Conservation (phyloP, 2,797 vertebrate species). For the Acanthis flammea region DNA sequence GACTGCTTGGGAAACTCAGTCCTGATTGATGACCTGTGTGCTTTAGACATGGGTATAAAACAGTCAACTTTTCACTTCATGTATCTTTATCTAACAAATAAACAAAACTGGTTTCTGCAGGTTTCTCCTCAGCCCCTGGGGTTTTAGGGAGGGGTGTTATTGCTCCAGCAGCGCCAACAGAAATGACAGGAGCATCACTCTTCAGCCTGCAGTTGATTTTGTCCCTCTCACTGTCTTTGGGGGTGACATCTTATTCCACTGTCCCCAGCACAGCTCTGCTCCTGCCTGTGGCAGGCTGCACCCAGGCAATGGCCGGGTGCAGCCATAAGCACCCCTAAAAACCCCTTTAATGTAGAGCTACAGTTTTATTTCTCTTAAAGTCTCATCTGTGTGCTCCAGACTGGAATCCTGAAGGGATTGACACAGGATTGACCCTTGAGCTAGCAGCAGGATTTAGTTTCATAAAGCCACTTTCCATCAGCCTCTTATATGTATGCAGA, state of each 20-base stretch:
- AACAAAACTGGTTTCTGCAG: neutral
- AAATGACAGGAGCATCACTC: neutral
- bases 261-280: neutral
- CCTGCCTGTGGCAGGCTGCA: neutral
- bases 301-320: neutral
- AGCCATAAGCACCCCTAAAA: neutral
- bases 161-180: neutral
- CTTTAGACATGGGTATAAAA: neutral
- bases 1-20: neutral
- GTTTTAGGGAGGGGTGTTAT: neutral
- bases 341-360: neutral
- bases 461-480: neutral
- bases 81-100: slow-evolving; percentile 14
- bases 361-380: neutral
- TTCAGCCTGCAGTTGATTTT: neutral
- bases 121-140: neutral
- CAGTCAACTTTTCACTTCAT: neutral
- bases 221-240: neutral
- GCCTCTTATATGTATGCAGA: neutral
- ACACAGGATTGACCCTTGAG: neutral
- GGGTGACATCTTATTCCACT: too few species aligned
- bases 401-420: accelerated
- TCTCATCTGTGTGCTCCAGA: accelerated
- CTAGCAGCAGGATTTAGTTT: neutral
- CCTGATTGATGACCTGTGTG: neutral